Percentiles rank a stretch among this genome's conserved stretches.
Evolutionary conservation across 2,797 vertebrate genomes (phyloP).

Genomic region (Nannoperca australis): DNA sequence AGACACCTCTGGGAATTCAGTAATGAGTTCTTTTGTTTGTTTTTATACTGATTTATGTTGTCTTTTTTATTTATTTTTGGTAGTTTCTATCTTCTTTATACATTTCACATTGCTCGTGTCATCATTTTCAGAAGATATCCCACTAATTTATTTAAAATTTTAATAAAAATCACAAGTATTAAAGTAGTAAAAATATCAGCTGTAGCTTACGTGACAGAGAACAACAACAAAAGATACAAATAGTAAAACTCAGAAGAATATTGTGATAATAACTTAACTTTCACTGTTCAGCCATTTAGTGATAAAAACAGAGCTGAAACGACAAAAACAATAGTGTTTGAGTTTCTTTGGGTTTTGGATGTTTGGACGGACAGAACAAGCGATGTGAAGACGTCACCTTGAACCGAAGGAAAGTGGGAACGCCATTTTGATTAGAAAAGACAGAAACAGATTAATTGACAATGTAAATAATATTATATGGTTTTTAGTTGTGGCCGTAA

Average conservation of each 20-base stretch:
- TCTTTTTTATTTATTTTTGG: neutral
- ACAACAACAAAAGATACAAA: neutral
- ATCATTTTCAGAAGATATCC: neutral
- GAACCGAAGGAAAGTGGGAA: neutral
- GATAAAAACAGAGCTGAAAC: neutral
- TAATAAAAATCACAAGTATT: neutral
- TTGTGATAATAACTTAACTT: constrained; percentile 4
- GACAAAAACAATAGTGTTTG: neutral
- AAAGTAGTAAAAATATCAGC: too few species aligned
- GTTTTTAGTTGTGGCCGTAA: too few species aligned
- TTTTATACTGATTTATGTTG: neutral
- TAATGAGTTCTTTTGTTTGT: neutral
- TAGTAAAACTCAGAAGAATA: neutral
- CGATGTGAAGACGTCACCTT: neutral
- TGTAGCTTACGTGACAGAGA: too few species aligned
- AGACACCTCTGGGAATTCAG: constrained; percentile 20
- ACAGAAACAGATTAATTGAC: too few species aligned
- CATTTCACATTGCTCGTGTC: neutral
- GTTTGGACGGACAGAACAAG: neutral
- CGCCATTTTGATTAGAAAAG: too few species aligned
- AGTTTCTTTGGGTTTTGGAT: neutral
- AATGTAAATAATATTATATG: too few species aligned
- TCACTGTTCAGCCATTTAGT: neutral
- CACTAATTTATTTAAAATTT: neutral
- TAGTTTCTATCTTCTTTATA: neutral